phyloP scores from a whole-genome alignment of 2,113 vertebrate genomes.

The Thryonomys swinderianus region DNA sequence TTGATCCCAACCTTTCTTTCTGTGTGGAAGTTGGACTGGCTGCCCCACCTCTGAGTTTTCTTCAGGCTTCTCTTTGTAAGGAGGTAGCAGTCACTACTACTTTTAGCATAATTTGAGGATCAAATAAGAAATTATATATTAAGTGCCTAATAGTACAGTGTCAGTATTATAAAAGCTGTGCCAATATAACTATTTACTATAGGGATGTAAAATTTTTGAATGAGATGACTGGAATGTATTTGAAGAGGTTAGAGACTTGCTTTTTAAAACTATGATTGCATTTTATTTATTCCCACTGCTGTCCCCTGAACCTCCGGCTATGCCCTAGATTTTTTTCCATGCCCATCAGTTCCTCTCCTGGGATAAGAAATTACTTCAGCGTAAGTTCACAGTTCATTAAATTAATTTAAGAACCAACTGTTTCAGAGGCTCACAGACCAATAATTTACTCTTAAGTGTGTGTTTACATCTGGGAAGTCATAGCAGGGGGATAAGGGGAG shows the following conservation, averaged over 20 bases:
- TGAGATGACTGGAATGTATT: not conserved
- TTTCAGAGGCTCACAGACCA: constrained; percentile 30
- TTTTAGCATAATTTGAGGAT: not conserved
- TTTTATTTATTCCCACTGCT: not conserved
- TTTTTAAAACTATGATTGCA: constrained; percentile 3
- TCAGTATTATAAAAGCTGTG: constrained; percentile 1
- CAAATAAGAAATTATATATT: not conserved
- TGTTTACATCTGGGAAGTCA: constrained; percentile 54
- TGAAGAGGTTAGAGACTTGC: constrained; percentile 21
- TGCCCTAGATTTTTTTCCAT: not conserved
- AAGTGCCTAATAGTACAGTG: not conserved
- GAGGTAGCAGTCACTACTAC: not conserved
- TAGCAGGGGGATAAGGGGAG: not conserved
- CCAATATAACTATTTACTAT: not conserved
- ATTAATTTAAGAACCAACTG: constrained; percentile 71
- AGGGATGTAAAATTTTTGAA: not conserved
- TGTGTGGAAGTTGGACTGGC: not conserved
- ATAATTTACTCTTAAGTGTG: constrained; percentile 64
- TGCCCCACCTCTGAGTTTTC: not conserved
- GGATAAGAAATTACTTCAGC: constrained; percentile 58
- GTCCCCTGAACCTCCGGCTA: not conserved
- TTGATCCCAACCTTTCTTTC: not conserved
- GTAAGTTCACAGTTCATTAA: constrained; percentile 73
- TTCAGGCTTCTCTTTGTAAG: not conserved
- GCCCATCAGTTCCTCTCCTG: not conserved